phyloP scores from a whole-genome alignment of 2,797 vertebrate species.

The Peromyscus nudipes region DNA sequence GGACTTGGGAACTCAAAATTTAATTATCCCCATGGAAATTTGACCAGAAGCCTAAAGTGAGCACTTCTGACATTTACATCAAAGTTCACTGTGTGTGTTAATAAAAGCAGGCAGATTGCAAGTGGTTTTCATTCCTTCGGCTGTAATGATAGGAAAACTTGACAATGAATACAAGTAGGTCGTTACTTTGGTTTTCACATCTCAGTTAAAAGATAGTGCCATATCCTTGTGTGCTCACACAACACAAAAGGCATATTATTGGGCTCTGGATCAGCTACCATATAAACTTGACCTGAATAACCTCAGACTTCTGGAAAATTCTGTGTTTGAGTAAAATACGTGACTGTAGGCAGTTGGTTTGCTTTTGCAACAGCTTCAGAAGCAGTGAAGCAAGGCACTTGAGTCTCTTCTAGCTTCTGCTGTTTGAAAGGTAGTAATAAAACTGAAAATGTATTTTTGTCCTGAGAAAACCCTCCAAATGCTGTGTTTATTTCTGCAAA shows the following conservation, averaged over 20 bases:
- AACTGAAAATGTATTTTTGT: slow-evolving; percentile 58
- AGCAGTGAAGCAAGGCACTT: slow-evolving; percentile 29
- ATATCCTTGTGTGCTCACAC: slow-evolving; percentile 11
- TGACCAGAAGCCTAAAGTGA: slow-evolving; percentile 75
- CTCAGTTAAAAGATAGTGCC: slow-evolving; percentile 72
- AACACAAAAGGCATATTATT: slow-evolving; percentile 64
- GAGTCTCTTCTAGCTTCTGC: slow-evolving; percentile 44
- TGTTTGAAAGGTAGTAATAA: slow-evolving; percentile 70
- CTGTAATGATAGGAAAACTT: slow-evolving; percentile 70
- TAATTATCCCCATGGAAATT: slow-evolving; percentile 77
- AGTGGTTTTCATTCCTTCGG: slow-evolving; percentile 62
- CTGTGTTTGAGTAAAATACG: slow-evolving; percentile 38
- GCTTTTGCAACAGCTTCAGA: slow-evolving; percentile 52
- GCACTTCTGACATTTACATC: slow-evolving; percentile 75
- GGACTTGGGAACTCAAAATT: slow-evolving; percentile 72
- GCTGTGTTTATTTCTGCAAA: slow-evolving; percentile 66
- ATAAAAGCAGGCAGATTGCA: slow-evolving; percentile 64
- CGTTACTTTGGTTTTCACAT: slow-evolving; percentile 71
- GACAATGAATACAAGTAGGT: slow-evolving; percentile 54
- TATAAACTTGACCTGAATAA: slow-evolving; percentile 70
- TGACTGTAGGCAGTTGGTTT: slow-evolving; percentile 55
- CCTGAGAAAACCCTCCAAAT: slow-evolving; percentile 63
- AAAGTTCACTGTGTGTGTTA: slow-evolving; percentile 63
- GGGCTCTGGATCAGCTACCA: slow-evolving; percentile 63
- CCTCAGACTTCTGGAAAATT: slow-evolving; percentile 72